A percentile compares a stretch with the other conserved stretches of the same genome.
These are phyloP conservation scores for Patella pellucida DNA, from an alignment of 2,888 invertebrate genomes.

Conservation along the genomic window DNA sequence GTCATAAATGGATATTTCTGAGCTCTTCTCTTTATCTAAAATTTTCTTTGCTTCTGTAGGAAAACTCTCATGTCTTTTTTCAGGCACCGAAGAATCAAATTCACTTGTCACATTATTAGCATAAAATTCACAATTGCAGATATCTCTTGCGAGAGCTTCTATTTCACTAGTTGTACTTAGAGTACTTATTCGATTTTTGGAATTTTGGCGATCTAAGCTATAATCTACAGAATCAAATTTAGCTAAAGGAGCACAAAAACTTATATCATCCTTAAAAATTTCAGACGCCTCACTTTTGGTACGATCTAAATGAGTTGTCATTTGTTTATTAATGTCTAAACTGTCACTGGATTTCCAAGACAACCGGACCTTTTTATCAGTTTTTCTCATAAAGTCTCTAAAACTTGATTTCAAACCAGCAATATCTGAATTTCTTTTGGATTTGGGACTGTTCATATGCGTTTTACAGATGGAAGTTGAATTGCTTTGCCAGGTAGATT, in stretches of 20 bases:
- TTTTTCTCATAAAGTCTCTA: constrained; percentile 36
- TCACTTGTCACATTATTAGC: constrained; percentile 5
- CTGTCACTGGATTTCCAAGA: constrained; percentile 60
- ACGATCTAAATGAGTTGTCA: constrained; percentile 50
- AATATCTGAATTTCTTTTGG: constrained; percentile 50
- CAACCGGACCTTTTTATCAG: constrained; percentile 45
- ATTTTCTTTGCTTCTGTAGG: background rate
- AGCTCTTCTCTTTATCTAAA: too few relatives aligned
- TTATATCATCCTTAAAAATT: constrained; percentile 51
- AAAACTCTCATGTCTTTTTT: background rate
- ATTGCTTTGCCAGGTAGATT: background rate
- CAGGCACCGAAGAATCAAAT: background rate
- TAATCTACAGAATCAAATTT: constrained; percentile 57
- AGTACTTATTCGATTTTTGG: constrained; percentile 7
- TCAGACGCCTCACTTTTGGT: constrained; percentile 54
- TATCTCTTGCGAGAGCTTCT: constrained; percentile 26
- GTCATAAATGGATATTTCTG: background rate
- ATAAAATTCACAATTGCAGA: constrained; percentile 33
- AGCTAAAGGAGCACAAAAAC: constrained; percentile 53
- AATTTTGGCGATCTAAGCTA: constrained; percentile 31
- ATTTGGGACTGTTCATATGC: constrained; percentile 30
- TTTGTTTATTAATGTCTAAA: constrained; percentile 47
- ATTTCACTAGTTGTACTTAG: constrained; percentile 33
- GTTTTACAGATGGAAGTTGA: background rate
- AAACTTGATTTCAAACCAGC: constrained; percentile 47